A percentile compares a stretch with the other conserved stretches of the same genome.
Evolutionary conservation across 2,797 vertebrate species (phyloP).

Genomic region (Babyrousa celebensis): DNA sequence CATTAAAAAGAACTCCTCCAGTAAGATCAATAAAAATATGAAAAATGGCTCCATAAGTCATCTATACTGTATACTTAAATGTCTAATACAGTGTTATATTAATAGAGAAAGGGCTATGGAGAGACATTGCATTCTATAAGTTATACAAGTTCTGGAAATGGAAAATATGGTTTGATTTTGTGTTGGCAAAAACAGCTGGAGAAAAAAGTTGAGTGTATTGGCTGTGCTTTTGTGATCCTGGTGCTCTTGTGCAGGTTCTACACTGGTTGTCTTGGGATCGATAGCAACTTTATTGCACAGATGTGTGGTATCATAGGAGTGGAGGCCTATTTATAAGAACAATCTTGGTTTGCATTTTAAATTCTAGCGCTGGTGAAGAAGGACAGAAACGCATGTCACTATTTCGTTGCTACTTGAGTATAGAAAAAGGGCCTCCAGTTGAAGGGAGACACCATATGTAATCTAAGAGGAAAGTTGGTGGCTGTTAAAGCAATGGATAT

Average conservation of each 20-base stretch:
- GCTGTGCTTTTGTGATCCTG: background rate
- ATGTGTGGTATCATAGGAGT: background rate
- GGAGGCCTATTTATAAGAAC: background rate
- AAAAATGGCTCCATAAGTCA: background rate
- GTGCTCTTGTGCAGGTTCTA: background rate
- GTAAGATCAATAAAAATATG: background rate
- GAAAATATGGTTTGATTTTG: constrained; percentile 18
- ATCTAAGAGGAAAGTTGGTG: background rate
- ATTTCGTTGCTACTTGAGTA: background rate
- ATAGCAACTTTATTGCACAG: background rate
- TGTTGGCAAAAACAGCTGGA: background rate
- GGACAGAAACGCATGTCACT: background rate
- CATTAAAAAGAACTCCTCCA: background rate
- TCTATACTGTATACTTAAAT: background rate
- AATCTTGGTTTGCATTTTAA: background rate
- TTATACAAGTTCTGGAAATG: background rate
- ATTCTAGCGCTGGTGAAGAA: background rate
- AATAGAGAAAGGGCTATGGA: constrained; percentile 4
- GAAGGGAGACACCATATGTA: background rate
- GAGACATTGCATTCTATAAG: background rate
- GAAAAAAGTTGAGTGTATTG: background rate
- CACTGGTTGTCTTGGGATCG: background rate
- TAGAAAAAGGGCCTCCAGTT: background rate
- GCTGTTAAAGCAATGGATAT: background rate
- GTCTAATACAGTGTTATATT: background rate